A percentile compares a stretch with the other conserved stretches of the same genome.
Conservation (phyloP, 2,888 invertebrate genomes). For the Tiliacea aurago region DNA sequence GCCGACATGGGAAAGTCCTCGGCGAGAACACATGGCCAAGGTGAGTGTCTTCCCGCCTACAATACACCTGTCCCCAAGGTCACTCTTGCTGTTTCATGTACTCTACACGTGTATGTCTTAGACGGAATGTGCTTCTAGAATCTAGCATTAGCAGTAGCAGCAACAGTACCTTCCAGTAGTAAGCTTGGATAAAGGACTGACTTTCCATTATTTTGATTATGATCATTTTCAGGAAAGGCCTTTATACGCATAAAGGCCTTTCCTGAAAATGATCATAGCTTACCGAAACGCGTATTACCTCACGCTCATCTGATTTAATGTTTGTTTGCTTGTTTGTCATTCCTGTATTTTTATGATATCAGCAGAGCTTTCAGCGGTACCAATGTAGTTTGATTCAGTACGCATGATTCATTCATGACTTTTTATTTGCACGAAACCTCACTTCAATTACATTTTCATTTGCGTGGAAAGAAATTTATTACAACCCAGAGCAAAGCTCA, state of each 20-base stretch:
- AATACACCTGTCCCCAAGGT: slow-evolving; percentile 78
- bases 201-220: slow-evolving; percentile 18
- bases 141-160: slow-evolving; percentile 17
- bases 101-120: slow-evolving; percentile 36
- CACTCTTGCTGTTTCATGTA: slow-evolving; percentile 64
- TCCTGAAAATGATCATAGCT: no score
- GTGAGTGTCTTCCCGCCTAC: slow-evolving; percentile 80
- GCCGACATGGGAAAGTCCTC: slow-evolving; percentile 91
- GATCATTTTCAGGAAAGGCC: background rate
- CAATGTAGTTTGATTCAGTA: slow-evolving; percentile 40
- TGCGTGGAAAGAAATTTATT: slow-evolving; percentile 38
- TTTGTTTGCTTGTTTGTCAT: slow-evolving; percentile 22
- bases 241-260: no score
- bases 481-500: slow-evolving; percentile 11
- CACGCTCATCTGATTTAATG: slow-evolving; percentile 15
- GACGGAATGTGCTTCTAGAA: slow-evolving; percentile 4
- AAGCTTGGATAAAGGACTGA: background rate
- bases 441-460: slow-evolving; percentile 48
- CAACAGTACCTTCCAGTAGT: background rate
- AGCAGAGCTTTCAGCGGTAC: slow-evolving; percentile 41
- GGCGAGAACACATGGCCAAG: slow-evolving; percentile 91
- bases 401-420: slow-evolving; percentile 56
- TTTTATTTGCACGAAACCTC: slow-evolving; percentile 54
- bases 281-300: slow-evolving; percentile 1
- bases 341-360: slow-evolving; percentile 44